Evolutionary conservation across 35 echinoderm and acorn worm species (phyloP).

Genomic region (Diadema setosum): DNA sequence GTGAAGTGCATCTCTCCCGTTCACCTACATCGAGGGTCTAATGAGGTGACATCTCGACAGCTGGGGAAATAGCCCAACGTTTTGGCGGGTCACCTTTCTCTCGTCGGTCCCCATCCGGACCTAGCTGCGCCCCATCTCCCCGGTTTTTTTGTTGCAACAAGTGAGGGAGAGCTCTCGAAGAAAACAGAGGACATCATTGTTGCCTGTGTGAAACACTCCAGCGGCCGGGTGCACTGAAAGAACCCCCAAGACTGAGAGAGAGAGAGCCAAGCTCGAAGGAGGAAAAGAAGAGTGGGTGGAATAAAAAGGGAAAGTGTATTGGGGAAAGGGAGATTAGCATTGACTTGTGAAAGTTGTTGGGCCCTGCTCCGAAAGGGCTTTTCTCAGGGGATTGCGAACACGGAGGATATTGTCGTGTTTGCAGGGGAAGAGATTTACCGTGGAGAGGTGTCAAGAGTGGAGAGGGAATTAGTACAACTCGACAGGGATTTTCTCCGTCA

Average conservation of each 20-base stretch:
- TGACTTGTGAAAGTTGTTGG: neutral
- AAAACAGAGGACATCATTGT: neutral
- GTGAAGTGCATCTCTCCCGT: neutral
- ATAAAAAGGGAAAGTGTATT: too few species aligned
- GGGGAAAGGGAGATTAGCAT: neutral
- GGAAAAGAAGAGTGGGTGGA: too few species aligned
- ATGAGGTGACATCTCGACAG: neutral
- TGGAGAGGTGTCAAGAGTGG: neutral
- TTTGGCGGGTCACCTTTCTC: neutral
- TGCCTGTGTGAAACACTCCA: too few species aligned
- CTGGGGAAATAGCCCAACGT: neutral
- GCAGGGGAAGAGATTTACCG: neutral
- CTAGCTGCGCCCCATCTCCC: neutral
- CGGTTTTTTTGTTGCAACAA: neutral
- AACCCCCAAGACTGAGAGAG: too few species aligned
- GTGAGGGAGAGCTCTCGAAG: neutral
- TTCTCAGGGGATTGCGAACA: neutral
- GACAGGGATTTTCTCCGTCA: neutral
- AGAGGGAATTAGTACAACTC: neutral
- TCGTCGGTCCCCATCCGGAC: neutral
- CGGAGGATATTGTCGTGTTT: neutral
- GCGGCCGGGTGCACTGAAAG: too few species aligned
- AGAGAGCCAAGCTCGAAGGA: too few species aligned
- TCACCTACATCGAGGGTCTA: neutral
- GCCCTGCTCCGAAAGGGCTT: neutral